phyloP scores from a whole-genome alignment of 2,113 vertebrate species.

The Pyrgilauda ruficollis region DNA sequence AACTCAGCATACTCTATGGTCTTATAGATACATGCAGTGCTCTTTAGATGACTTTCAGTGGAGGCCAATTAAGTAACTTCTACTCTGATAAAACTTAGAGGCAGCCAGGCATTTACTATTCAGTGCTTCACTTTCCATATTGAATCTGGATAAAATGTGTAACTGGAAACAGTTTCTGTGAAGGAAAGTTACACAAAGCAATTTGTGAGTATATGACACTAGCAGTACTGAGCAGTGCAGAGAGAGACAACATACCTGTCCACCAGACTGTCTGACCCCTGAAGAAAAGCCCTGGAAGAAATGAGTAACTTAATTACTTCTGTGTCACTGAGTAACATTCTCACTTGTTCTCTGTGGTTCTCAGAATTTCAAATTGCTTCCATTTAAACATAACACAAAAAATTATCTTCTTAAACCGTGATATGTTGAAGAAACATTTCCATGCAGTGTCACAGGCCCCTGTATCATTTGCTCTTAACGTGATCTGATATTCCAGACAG shows the following conservation, averaged over 20 bases:
- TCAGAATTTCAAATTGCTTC: not conserved
- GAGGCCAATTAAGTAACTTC: not conserved
- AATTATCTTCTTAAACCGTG: not conserved
- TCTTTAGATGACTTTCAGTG: not conserved
- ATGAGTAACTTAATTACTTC: not conserved
- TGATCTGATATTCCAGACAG: not conserved
- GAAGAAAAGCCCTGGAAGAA: conserved; percentile 32
- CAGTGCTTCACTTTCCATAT: not conserved
- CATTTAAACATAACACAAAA: not conserved
- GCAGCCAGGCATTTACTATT: not conserved
- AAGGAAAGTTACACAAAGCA: not conserved
- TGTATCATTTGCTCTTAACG: not conserved
- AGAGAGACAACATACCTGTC: conserved; percentile 24
- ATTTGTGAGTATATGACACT: not conserved
- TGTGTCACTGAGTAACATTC: not conserved
- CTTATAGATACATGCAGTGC: not conserved
- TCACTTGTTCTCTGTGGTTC: not conserved
- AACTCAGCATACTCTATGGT: not conserved
- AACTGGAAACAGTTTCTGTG: not conserved
- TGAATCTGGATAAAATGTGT: not conserved
- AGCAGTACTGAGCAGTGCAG: not conserved
- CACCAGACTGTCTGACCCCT: conserved; percentile 29
- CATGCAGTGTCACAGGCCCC: not conserved
- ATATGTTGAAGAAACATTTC: not conserved
- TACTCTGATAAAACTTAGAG: not conserved